Percentiles rank a stretch among this genome's conserved stretches.
These are phyloP conservation scores for Dysidea cf. avara DNA, from an alignment of 37 sponge, comb jelly and placozoan species.

Conservation along the genomic window DNA sequence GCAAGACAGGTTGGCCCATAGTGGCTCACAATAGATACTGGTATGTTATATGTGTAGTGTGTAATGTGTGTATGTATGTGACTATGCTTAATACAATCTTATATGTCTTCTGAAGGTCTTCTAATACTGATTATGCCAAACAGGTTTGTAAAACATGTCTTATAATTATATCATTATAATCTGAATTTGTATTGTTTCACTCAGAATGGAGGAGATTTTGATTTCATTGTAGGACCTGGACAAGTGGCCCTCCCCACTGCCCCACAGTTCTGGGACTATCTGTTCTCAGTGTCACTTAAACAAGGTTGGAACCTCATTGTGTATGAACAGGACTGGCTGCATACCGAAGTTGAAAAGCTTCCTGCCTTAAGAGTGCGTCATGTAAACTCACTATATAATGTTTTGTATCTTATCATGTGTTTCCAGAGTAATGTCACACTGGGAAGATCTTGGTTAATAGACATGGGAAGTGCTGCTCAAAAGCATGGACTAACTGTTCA, in stretches of 20 bases:
- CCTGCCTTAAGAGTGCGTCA: conserved; percentile 20
- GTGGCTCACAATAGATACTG: conserved; percentile 81
- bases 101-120: conserved; percentile 19
- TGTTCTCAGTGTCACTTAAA: conserved; percentile 46
- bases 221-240: conserved; percentile 55
- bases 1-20: conserved; percentile 55
- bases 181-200: background rate
- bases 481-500: conserved; percentile 65
- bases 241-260: conserved; percentile 43
- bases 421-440: conserved; percentile 28
- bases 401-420: too few species aligned
- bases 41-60: conserved; percentile 15
- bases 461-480: conserved; percentile 76
- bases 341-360: background rate
- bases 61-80: too few species aligned
- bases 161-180: background rate
- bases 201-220: conserved; percentile 67
- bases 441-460: conserved; percentile 49
- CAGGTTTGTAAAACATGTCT: conserved; percentile 22
- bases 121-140: conserved; percentile 63
- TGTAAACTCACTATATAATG: too few species aligned
- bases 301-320: conserved; percentile 54
- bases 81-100: too few species aligned
- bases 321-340: conserved; percentile 87
- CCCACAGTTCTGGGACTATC: conserved; percentile 60